These are phyloP conservation scores for Heliconius charithonia DNA, from an alignment of 2,888 invertebrate species.

Conservation along the genomic window DNA sequence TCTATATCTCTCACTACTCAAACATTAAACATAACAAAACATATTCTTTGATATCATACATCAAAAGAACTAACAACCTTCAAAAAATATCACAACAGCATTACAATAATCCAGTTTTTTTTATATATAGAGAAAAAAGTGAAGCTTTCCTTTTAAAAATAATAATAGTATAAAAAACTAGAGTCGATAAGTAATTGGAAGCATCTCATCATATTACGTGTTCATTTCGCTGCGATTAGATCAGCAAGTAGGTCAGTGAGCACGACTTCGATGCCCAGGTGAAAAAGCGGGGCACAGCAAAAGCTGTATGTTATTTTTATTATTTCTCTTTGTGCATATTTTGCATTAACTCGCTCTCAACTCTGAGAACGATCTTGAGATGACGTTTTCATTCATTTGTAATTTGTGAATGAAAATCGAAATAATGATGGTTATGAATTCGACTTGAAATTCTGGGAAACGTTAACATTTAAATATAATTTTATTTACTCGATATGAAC, in stretches of 20 bases:
- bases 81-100: not conserved
- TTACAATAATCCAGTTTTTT: not conserved
- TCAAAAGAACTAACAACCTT: slow-evolving; percentile 13
- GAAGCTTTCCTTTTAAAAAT: slow-evolving; percentile 3
- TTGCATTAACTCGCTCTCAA: too few species aligned
- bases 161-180: not conserved
- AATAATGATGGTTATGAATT: too few species aligned
- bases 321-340: too few species aligned
- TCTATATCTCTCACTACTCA: not conserved
- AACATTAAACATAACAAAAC: not conserved
- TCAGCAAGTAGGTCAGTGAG: slow-evolving; percentile 38
- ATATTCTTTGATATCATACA: not conserved
- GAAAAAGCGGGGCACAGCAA: not conserved
- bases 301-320: too few species aligned
- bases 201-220: slow-evolving; percentile 30
- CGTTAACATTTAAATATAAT: too few species aligned
- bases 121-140: not conserved
- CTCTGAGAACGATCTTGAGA: too few species aligned
- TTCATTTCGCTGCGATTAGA: slow-evolving; percentile 36
- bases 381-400: too few species aligned
- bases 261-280: slow-evolving; percentile 15
- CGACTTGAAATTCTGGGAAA: too few species aligned
- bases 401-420: too few species aligned
- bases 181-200: slow-evolving; percentile 23
- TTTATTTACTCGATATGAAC: too few species aligned